Evolutionary conservation across 2,888 invertebrate species (phyloP).

Genomic region (Bellardia pandia): DNA sequence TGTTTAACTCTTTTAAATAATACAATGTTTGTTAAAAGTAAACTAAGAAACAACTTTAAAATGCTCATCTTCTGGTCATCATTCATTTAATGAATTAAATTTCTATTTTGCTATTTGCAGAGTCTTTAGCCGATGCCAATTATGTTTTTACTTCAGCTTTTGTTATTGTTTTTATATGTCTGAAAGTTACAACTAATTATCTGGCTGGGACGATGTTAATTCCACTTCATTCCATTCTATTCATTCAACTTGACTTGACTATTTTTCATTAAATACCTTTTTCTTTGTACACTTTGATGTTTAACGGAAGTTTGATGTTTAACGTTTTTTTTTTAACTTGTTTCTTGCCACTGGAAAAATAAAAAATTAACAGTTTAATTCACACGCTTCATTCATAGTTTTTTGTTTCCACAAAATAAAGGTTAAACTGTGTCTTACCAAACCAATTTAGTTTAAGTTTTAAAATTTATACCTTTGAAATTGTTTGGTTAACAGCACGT

Average conservation of each 20-base stretch:
- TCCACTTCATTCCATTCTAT: not conserved
- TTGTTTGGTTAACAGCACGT: not conserved
- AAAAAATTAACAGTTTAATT: slow-evolving; percentile 38
- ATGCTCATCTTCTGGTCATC: slow-evolving; percentile 42
- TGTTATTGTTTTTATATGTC: slow-evolving; percentile 32
- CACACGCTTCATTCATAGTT: slow-evolving; percentile 52
- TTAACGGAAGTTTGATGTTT: slow-evolving; percentile 69
- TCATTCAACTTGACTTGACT: not conserved
- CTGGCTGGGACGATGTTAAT: slow-evolving; percentile 10
- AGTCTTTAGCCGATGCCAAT: not conserved
- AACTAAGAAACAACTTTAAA: not conserved
- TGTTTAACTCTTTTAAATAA: not conserved
- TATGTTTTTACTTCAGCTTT: slow-evolving; percentile 1
- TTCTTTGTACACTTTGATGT: slow-evolving; percentile 17
- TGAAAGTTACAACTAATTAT: slow-evolving; percentile 28
- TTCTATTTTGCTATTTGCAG: not conserved
- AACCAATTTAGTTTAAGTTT: slow-evolving; percentile 31
- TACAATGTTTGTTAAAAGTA: not conserved
- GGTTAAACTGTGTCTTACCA: slow-evolving; percentile 55
- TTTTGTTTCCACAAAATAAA: slow-evolving; percentile 27
- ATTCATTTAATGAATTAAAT: slow-evolving; percentile 11
- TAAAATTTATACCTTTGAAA: not conserved
- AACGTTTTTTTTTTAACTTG: slow-evolving; percentile 21
- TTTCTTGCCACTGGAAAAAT: not conserved
- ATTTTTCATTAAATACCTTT: slow-evolving; percentile 36